Conservation (phyloP, 2,113 vertebrate genomes). For the Pedetes capensis region DNA sequence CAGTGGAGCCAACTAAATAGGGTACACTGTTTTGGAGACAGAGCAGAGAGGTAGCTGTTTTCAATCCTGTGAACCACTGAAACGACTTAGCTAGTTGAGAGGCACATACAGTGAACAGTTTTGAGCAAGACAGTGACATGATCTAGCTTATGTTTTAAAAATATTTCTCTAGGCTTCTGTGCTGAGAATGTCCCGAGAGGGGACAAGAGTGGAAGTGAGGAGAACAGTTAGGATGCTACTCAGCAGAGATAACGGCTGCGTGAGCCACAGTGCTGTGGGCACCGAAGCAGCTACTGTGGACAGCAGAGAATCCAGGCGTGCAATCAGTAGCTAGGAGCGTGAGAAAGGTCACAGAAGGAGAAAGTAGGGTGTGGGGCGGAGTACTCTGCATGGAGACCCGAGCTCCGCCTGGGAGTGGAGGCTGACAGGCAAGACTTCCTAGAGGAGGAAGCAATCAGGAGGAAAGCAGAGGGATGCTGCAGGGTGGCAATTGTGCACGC, state of each 20-base stretch:
- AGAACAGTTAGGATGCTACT: neutral
- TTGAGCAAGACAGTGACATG: neutral
- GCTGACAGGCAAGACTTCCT: neutral
- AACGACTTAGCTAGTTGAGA: neutral
- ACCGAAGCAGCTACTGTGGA: neutral
- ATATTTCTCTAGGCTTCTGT: neutral
- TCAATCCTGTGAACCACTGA: no score
- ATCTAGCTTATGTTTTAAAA: neutral
- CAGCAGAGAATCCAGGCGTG: neutral
- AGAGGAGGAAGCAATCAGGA: neutral
- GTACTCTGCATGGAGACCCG: neutral
- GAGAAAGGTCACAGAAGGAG: neutral
- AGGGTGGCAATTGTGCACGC: neutral
- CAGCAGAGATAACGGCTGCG: no score
- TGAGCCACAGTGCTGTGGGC: rapidly evolving
- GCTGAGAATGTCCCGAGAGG: neutral
- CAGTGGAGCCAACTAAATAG: neutral
- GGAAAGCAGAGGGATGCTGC: neutral
- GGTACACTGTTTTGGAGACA: neutral
- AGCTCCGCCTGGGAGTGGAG: neutral
- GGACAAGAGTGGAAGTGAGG: neutral
- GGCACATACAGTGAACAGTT: neutral
- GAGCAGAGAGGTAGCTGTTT: neutral
- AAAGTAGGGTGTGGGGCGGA: neutral
- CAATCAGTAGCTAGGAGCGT: neutral